Base-by-base conservation (phyloP, 1,140 invertebrate genomes). In the Brachionus asplanchnoidis region DNA sequence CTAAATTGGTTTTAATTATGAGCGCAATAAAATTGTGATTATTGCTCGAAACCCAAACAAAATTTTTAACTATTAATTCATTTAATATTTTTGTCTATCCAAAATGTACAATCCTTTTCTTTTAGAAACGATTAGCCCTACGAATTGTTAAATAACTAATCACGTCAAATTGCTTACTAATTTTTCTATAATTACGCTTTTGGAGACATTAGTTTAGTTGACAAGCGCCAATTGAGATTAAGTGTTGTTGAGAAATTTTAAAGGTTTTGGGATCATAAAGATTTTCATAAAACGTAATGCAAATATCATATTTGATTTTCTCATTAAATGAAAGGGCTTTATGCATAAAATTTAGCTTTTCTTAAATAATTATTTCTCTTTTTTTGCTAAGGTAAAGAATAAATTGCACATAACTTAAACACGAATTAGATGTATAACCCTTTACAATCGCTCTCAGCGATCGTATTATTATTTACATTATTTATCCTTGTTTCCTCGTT, bases 281-380 rank as follows among this genome's bases (percentile, higher is more conserved):
- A 26, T 60, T 20, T n/a, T 23, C 0, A 23, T 17, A 14, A 17
- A 60, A 60, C 53, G 53, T 60, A 60, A 60, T 60, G 28, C 32
- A 68, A 68, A 68, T 68, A 68, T 68, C 66, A 68, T 68, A 68
- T 68, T 68, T 12, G 66, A 68, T 68, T 68, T 68, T 68, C 66
- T 68, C 66, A 68, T 68, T 68, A 68, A 28, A 68, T 32, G 32
- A 73, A 73, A 73, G 36, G 32, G 8, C 14, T 68, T 40, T 9
- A 60, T 60, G 53, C 20, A 60, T 60, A 26, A 60, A 53, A 20
- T 60, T 60, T 20, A 20, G 53, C 20, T 26, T 60, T 60, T 23
- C 8, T 60, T 60, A 68, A 68, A 68, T 32, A 68, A 68, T 68
- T 40, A 68, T 68, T 32, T 68, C 26, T 68, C n/a, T 32, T 32